Base-by-base conservation (phyloP, 2,797 vertebrate genomes). In the Sphenopsis melanotis region DNA sequence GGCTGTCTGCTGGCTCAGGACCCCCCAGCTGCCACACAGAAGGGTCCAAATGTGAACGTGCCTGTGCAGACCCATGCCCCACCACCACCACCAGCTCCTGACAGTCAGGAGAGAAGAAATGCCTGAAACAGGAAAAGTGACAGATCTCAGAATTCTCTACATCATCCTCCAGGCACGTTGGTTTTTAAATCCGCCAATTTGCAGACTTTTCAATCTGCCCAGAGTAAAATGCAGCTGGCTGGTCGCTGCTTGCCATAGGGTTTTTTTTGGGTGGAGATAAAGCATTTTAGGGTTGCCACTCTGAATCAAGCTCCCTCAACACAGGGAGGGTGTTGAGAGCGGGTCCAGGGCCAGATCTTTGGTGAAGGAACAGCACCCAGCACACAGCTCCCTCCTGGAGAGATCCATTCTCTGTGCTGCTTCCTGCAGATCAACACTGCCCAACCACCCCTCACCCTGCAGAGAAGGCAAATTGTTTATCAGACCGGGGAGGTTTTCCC, bases 121-220 rank as follows among this genome's bases (percentile, higher is more conserved):
- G 12, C 18, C 37, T 64, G 44, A 81, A 81, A 69, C 0, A 1
- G 64, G 74, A 52, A 57, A 39, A 34, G 32, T 9, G 4, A 39
- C n/a, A 30, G 5, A 12, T n/a, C 23, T 65, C 50, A 6, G 5
- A 21, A 9, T 72, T 57, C 15, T 69, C 12, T 7, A 2, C 20
- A 2, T 29, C 3, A 9, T 30, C 4, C 11, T 59, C 15, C 29
- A 49, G 44, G 32, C 10, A 26, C 1, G 5, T 0, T 27, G 16
- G 16, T 6, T n/a, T 90, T 74, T 27, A 19, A 24, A 12, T 36
- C 29, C 32, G 17, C 7, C 13, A 57, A 57, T 81, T 9, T 75
- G 84, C 12, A 34, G 53, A 8, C 14, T 57, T 18, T 26, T 12
- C 34, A 36, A 6, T 26, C 23, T 3, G 2, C 15, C 13, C 4